Evolutionary conservation across 2,113 vertebrate genomes (phyloP).

Genomic region (Chionis minor): DNA sequence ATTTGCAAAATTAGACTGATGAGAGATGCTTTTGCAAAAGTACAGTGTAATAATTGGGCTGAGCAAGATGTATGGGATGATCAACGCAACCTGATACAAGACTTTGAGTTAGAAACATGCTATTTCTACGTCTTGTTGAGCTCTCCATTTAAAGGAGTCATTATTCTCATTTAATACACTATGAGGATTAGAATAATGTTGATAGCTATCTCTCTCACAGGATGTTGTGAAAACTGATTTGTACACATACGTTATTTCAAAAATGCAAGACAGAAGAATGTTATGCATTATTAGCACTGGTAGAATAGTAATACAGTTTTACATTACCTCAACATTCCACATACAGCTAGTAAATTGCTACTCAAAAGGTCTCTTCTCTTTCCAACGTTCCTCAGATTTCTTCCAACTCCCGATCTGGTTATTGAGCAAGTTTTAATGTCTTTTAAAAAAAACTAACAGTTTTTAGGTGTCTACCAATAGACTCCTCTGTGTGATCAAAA

Average conservation of each 20-base stretch:
- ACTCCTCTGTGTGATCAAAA: not conserved
- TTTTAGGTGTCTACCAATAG: not conserved
- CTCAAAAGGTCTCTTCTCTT: constrained; percentile 3
- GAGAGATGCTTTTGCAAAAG: not conserved
- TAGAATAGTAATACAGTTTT: not conserved
- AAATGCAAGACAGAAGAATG: constrained; percentile 25
- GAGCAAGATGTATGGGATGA: not conserved
- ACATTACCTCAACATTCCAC: not conserved
- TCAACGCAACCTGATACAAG: not conserved
- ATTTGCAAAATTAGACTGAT: not conserved
- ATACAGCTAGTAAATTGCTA: not conserved
- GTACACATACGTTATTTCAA: not conserved
- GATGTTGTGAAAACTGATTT: not conserved
- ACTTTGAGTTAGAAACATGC: not conserved
- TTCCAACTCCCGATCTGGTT: not conserved
- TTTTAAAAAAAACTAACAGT: constrained; percentile 41
- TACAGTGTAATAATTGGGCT: not conserved
- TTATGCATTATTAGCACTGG: constrained; percentile 15
- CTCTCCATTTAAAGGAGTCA: not conserved
- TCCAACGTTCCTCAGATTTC: not conserved
- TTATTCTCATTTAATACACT: not conserved
- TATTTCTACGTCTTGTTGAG: not conserved
- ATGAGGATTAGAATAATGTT: not conserved
- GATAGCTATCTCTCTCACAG: constrained; percentile 9
- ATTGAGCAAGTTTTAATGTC: constrained; percentile 15